These are phyloP conservation scores for Diarsia brunnea DNA, from an alignment of 2,888 invertebrate species.

Conservation along the genomic window DNA sequence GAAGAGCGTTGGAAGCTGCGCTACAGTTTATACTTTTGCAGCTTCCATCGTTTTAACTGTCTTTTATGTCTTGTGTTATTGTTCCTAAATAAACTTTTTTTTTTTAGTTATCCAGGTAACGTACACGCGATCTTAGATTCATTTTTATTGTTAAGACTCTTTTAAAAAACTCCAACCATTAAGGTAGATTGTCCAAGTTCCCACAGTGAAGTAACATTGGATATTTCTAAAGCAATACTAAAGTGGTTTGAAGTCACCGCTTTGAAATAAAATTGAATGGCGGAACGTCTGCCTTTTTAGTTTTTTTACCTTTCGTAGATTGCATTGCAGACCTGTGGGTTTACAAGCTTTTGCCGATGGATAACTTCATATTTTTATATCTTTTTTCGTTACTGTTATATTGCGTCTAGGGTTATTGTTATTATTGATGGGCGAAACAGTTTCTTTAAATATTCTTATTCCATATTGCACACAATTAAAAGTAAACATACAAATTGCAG, in stretches of 20 bases:
- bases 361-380: slow-evolving; percentile 26
- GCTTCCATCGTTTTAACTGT: too few species aligned
- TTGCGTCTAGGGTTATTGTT: background rate
- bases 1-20: too few species aligned
- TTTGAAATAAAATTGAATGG: slow-evolving; percentile 66
- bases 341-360: slow-evolving; percentile 39
- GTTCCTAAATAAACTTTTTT: too few species aligned
- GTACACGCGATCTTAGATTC: background rate
- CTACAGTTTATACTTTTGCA: too few species aligned
- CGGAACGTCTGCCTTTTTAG: slow-evolving; percentile 45
- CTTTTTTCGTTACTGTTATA: background rate
- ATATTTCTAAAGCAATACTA: slow-evolving; percentile 55
- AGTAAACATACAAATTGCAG: too few species aligned
- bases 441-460: background rate
- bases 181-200: slow-evolving; percentile 13
- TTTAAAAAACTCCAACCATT: slow-evolving; percentile 3
- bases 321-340: slow-evolving; percentile 44
- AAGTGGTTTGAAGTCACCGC: slow-evolving; percentile 58
- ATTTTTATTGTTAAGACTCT: background rate
- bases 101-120: too few species aligned
- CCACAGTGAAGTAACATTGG: slow-evolving; percentile 32
- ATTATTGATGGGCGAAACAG: background rate
- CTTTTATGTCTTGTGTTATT: too few species aligned
- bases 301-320: slow-evolving; percentile 55
- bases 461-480: too few species aligned